phyloP scores from a whole-genome alignment of 2,888 invertebrate genomes.

The Morpho deidamia region DNA sequence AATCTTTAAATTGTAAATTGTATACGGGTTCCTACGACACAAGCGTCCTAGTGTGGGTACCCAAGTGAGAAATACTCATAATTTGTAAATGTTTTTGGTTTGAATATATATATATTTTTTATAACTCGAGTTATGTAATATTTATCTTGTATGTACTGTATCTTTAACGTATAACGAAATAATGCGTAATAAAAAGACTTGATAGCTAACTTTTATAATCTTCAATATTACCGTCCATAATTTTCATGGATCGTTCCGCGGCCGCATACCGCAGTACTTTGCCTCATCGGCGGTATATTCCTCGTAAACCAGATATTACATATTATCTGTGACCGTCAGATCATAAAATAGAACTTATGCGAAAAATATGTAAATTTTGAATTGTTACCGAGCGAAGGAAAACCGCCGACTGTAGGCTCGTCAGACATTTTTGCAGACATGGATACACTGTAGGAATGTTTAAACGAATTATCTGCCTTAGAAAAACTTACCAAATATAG shows the following conservation, averaged over 20 bases:
- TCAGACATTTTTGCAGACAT: constrained; percentile 5
- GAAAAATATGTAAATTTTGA: constrained; percentile 44
- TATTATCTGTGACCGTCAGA: constrained; percentile 47
- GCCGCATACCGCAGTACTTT: constrained; percentile 20
- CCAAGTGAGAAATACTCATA: too few relatives aligned
- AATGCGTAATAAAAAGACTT: constrained; percentile 22
- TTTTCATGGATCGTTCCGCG: constrained; percentile 50
- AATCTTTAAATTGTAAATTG: too few relatives aligned
- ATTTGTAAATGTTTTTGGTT: too few relatives aligned
- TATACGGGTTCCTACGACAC: too few relatives aligned
- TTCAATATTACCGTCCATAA: constrained; percentile 34
- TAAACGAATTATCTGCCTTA: too few relatives aligned
- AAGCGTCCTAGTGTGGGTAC: too few relatives aligned
- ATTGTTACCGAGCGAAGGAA: constrained; percentile 29
- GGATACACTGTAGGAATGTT: background rate
- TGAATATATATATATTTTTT: too few relatives aligned
- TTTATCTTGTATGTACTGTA: background rate
- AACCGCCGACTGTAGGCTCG: constrained; percentile 1
- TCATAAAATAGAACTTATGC: constrained; percentile 49
- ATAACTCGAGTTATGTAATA: background rate
- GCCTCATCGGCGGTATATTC: constrained; percentile 30
- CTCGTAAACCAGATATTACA: constrained; percentile 52
- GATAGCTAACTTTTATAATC: constrained; percentile 27
- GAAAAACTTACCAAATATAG: too few relatives aligned
- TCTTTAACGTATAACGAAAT: constrained; percentile 19